These are phyloP conservation scores for Neopelma chrysocephalum DNA, from an alignment of 2,797 vertebrate species.

Conservation along the genomic window DNA sequence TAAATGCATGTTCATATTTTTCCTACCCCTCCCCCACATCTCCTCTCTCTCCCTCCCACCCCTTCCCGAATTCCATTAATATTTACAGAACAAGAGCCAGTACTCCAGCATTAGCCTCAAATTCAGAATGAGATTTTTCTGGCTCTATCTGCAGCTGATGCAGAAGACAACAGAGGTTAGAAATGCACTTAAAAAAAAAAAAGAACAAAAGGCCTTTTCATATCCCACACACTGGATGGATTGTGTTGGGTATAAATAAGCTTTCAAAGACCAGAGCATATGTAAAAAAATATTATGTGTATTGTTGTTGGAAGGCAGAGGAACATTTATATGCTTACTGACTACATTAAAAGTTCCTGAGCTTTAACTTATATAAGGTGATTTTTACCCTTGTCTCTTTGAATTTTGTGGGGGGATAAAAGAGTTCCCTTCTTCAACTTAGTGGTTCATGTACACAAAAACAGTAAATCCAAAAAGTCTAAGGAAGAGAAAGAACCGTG, in stretches of 20 bases:
- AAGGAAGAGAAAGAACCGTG: background rate
- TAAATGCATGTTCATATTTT: background rate
- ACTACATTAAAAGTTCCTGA: background rate
- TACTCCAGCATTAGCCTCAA: conserved; percentile 18
- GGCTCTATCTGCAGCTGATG: background rate
- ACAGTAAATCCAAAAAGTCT: background rate
- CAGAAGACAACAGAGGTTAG: conserved; percentile 20
- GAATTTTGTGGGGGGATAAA: background rate
- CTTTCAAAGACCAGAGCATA: background rate
- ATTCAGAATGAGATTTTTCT: conserved; percentile 52
- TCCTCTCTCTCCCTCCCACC: background rate
- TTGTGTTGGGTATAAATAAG: conserved; percentile 19
- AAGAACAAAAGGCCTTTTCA: conserved; percentile 16
- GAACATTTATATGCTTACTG: background rate
- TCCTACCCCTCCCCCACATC: background rate
- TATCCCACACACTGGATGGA: background rate
- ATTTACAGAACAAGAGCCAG: conserved; percentile 31
- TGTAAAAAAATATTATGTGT: background rate
- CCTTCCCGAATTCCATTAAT: conserved; percentile 23
- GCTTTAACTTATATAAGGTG: background rate
- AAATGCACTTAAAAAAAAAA: background rate
- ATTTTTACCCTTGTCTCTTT: background rate
- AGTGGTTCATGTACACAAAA: background rate
- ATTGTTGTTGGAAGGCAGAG: background rate
- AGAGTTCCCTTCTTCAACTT: background rate